Evolutionary conservation across 2,888 invertebrate species (phyloP).

Genomic region (Rhopalosiphum nymphaeae): DNA sequence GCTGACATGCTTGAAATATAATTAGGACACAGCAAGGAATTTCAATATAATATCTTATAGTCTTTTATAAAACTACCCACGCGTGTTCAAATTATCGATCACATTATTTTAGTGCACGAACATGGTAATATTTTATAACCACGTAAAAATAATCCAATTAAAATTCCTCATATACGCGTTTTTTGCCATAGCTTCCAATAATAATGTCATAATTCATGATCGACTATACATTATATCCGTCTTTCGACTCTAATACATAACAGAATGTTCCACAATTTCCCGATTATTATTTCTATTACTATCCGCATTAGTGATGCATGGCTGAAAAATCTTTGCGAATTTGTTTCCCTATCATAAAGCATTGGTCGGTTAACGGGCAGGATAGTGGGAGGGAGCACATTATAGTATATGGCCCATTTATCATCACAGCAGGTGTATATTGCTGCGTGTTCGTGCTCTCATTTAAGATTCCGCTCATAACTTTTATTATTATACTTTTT

Average conservation of each 20-base stretch:
- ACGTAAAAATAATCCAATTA: neutral
- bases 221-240: neutral
- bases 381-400: neutral
- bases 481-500: slow-evolving; percentile 65
- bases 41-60: neutral
- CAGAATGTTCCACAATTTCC: neutral
- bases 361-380: neutral
- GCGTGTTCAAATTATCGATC: neutral
- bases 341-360: slow-evolving; percentile 2
- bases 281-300: slow-evolving; percentile 32
- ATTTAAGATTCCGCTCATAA: slow-evolving; percentile 65
- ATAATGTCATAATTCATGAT: slow-evolving; percentile 1
- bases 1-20: neutral
- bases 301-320: slow-evolving; percentile 12
- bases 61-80: neutral
- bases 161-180: neutral
- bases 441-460: slow-evolving; percentile 61
- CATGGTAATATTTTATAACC: neutral
- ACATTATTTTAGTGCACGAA: neutral
- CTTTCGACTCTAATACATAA: neutral
- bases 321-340: slow-evolving; percentile 58
- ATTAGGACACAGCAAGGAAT: neutral
- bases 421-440: slow-evolving; percentile 65
- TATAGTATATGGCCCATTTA: slow-evolving; percentile 62
- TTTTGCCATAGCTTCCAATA: neutral